Percentiles rank a stretch among this genome's conserved stretches.
phyloP scores from a whole-genome alignment of 2,113 vertebrate genomes.

The Sarotherodon lohbergeri region DNA sequence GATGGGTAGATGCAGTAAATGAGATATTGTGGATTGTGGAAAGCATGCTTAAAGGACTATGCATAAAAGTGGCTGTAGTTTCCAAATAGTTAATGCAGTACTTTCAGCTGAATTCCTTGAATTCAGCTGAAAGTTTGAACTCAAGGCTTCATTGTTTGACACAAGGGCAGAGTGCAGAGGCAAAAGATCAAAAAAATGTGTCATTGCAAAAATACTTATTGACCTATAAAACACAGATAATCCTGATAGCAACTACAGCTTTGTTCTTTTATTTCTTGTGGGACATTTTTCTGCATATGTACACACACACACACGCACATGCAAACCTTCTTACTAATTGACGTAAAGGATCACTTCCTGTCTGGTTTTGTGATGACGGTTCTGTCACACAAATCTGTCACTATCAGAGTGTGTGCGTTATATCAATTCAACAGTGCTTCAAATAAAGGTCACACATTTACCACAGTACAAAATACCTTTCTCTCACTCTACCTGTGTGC shows the following conservation, averaged over 20 bases:
- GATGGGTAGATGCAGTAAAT: background rate
- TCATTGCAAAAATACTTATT: background rate
- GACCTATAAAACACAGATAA: background rate
- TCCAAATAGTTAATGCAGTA: background rate
- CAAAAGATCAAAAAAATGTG: background rate
- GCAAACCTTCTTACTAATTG: background rate
- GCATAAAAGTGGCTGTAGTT: background rate
- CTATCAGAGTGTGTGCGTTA: background rate
- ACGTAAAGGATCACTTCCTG: slow-evolving; percentile 25
- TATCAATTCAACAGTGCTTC: background rate
- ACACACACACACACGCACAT: background rate
- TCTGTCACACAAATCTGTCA: background rate
- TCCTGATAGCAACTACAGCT: background rate
- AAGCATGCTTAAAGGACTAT: background rate
- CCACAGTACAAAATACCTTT: background rate
- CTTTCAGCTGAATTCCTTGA: background rate
- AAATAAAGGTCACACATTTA: slow-evolving; percentile 9
- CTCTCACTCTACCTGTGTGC: background rate
- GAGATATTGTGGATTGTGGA: background rate
- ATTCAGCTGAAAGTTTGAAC: background rate
- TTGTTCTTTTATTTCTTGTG: background rate
- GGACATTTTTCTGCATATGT: background rate
- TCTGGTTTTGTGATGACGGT: background rate
- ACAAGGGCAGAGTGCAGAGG: background rate
- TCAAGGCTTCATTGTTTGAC: background rate